Evolutionary conservation across 2,113 vertebrate species (phyloP).

Genomic region (Phoxinus phoxinus): DNA sequence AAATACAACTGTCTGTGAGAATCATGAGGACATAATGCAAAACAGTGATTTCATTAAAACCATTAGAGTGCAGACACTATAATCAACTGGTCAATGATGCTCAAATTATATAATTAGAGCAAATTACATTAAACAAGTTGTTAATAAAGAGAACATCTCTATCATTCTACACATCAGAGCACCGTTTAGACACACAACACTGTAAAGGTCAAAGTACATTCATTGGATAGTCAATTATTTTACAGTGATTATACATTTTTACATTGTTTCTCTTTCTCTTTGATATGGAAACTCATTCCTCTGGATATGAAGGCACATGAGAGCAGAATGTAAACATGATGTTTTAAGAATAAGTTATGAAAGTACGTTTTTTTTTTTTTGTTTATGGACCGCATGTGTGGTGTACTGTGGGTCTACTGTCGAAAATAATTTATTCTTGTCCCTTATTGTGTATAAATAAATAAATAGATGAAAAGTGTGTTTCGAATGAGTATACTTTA

Average conservation of each 20-base stretch:
- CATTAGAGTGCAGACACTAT: not conserved
- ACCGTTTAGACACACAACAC: not conserved
- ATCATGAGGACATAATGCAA: not conserved
- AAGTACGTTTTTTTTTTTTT: not conserved
- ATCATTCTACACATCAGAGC: not conserved
- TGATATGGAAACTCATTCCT: not conserved
- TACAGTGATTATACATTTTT: not conserved
- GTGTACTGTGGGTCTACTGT: not conserved
- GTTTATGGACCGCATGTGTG: not conserved
- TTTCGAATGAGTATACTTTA: not conserved
- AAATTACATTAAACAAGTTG: not conserved
- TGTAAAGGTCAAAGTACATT: not conserved
- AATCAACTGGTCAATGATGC: not conserved
- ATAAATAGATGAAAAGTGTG: not conserved
- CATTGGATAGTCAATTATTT: not conserved
- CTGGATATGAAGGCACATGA: slow-evolving; percentile 11
- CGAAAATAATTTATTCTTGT: not conserved
- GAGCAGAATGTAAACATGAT: not conserved
- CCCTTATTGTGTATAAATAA: not conserved
- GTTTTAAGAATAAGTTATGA: not conserved
- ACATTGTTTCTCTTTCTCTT: not conserved
- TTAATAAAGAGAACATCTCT: not conserved
- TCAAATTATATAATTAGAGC: not conserved
- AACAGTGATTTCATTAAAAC: slow-evolving; percentile 14
- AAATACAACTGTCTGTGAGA: not conserved